Evolutionary conservation across 2,797 vertebrate genomes (phyloP).

Genomic region (Pygocentrus nattereri): DNA sequence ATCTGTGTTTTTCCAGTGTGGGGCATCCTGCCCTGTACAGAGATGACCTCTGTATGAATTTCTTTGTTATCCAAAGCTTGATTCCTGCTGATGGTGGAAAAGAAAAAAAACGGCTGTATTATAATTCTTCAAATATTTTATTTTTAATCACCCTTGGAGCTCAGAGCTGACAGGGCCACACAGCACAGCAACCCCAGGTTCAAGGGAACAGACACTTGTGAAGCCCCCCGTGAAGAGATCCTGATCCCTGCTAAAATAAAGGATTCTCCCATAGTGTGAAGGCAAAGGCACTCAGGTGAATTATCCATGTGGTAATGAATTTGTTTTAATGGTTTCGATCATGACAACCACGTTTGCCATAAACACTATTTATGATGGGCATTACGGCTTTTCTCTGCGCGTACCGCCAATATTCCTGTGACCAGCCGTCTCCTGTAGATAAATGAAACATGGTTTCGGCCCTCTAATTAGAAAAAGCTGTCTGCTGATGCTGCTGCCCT

Average conservation of each 20-base stretch:
- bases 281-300: constrained; percentile 80
- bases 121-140: not conserved
- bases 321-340: constrained; percentile 79
- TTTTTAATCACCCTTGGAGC: constrained; percentile 3
- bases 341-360: constrained; percentile 80
- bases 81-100: not conserved
- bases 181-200: not conserved
- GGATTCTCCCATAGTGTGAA: constrained; percentile 70
- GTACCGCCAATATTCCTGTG: constrained; percentile 65
- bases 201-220: constrained; percentile 8
- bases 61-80: not conserved
- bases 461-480: constrained; percentile 76
- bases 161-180: not conserved
- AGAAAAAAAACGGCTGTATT: not conserved
- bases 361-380: constrained; percentile 81
- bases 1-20: not conserved
- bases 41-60: not conserved
- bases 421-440: constrained; percentile 61
- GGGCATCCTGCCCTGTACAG: too few relatives aligned
- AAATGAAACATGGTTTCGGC: constrained; percentile 69
- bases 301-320: constrained; percentile 79
- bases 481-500: constrained; percentile 70
- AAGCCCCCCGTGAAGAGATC: constrained; percentile 33
- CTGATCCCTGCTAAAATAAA: constrained; percentile 71
- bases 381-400: constrained; percentile 73